These are phyloP conservation scores for Micropterix aruncella DNA, from an alignment of 2,888 invertebrate species.

Conservation along the genomic window DNA sequence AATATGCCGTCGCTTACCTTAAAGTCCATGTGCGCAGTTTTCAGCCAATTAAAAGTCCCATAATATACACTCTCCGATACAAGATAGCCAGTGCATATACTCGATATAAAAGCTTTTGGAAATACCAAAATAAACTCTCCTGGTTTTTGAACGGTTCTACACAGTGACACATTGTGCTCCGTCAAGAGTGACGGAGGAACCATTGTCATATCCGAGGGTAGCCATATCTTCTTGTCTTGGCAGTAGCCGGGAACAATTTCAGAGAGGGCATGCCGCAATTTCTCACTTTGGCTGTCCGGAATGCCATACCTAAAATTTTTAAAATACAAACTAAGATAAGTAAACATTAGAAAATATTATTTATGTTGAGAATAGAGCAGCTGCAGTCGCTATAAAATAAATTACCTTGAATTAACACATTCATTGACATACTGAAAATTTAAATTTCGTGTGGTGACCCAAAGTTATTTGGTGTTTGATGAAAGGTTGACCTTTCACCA, in stretches of 20 bases:
- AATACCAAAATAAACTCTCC: constrained; percentile 85
- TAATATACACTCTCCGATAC: constrained; percentile 90
- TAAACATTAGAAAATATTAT: no score
- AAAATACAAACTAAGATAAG: no score
- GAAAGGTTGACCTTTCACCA: no score
- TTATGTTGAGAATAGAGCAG: no score
- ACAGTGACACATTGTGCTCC: constrained; percentile 62
- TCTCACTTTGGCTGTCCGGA: constrained; percentile 58
- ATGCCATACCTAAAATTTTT: constrained; percentile 58
- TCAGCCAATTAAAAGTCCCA: constrained; percentile 68
- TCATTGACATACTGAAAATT: no score
- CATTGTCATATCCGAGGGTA: constrained; percentile 87
- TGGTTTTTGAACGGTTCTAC: constrained; percentile 67
- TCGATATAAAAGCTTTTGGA: constrained; percentile 79
- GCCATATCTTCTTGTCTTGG: constrained; percentile 73
- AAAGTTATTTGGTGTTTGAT: no score
- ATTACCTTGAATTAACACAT: no score
- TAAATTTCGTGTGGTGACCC: no score
- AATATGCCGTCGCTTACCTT: constrained; percentile 33
- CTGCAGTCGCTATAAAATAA: no score
- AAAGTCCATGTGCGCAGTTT: constrained; percentile 56
- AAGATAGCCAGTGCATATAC: constrained; percentile 76
- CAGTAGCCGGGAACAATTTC: constrained; percentile 69
- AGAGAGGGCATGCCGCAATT: constrained; percentile 62
- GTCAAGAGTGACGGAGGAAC: constrained; percentile 71